Percentiles rank a stretch among this genome's conserved stretches.
phyloP scores from a whole-genome alignment of 2,888 invertebrate species.

The Lagria hirta region DNA sequence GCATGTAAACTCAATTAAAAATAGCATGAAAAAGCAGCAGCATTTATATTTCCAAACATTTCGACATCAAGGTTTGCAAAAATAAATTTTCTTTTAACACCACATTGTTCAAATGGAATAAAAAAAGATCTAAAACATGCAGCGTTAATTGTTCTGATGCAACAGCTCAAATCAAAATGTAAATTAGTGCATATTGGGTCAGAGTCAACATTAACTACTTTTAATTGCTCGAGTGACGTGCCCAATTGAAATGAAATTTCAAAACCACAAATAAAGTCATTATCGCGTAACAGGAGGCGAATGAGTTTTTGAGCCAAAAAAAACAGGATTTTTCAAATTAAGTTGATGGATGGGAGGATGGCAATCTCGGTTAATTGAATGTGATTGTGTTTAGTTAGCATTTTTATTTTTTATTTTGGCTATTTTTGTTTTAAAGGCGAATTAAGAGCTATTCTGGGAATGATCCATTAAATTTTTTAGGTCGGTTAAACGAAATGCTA shows the following conservation, averaged over 20 bases:
- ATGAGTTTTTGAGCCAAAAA: conserved; percentile 2
- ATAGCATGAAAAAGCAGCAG: conserved; percentile 12
- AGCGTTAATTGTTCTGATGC: conserved; percentile 20
- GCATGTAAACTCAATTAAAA: conserved; percentile 15
- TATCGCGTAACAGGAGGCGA: conserved; percentile 8
- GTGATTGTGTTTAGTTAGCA: no score
- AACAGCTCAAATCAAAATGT: conserved; percentile 12
- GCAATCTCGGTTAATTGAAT: no score
- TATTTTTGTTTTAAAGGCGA: conserved; percentile 1
- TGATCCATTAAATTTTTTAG: conserved; percentile 8
- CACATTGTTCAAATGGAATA: conserved; percentile 3
- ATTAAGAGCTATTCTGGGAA: conserved; percentile 6
- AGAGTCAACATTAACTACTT: conserved; percentile 8
- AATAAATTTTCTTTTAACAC: conserved; percentile 7
- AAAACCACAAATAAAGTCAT: conserved; percentile 11
- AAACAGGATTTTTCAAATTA: conserved; percentile 5
- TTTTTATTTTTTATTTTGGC: conserved; percentile 8
- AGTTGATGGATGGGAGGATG: no score
- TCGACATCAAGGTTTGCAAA: conserved; percentile 12
- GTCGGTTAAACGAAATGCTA: conserved; percentile 1
- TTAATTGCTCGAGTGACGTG: conserved; percentile 11
- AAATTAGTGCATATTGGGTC: conserved; percentile 13
- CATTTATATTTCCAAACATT: conserved; percentile 7
- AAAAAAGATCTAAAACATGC: no score
- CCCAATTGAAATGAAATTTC: no score